Conservation (phyloP, 2,113 vertebrate species). For the Pelecanoides urinatrix region DNA sequence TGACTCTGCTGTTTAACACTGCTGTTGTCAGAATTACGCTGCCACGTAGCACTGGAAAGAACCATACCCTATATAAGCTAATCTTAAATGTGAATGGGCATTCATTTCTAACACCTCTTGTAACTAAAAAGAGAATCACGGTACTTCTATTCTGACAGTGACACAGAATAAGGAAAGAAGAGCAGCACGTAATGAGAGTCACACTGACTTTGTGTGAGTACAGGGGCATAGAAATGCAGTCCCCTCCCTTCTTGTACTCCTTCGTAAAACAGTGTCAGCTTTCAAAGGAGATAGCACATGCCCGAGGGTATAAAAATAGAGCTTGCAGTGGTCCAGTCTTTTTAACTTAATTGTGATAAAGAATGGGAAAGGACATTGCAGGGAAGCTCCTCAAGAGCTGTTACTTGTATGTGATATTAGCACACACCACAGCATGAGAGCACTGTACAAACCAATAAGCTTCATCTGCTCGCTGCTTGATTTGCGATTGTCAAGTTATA, state of each 20-base stretch:
- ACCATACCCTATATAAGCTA: neutral
- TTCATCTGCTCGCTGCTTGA: neutral
- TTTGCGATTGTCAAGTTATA: neutral
- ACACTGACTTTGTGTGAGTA: neutral
- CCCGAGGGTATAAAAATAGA: neutral
- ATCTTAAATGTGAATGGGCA: constrained; percentile 47
- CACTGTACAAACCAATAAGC: neutral
- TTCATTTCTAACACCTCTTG: constrained; percentile 42
- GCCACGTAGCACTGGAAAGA: neutral
- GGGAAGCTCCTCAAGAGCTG: constrained; percentile 18
- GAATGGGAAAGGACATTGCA: neutral
- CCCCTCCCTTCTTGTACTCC: neutral
- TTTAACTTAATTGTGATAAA: constrained; percentile 25
- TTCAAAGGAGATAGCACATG: neutral
- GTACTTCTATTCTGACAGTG: neutral
- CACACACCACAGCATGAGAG: neutral
- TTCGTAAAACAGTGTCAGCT: neutral
- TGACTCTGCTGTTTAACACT: neutral
- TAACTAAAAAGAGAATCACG: neutral
- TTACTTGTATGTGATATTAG: neutral
- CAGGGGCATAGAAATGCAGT: neutral
- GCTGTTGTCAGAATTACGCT: constrained; percentile 16
- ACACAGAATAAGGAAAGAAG: neutral
- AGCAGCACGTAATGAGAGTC: neutral
- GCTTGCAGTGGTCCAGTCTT: neutral